These are phyloP conservation scores for Cygnus atratus DNA, from an alignment of 2,113 vertebrate species.

Conservation along the genomic window DNA sequence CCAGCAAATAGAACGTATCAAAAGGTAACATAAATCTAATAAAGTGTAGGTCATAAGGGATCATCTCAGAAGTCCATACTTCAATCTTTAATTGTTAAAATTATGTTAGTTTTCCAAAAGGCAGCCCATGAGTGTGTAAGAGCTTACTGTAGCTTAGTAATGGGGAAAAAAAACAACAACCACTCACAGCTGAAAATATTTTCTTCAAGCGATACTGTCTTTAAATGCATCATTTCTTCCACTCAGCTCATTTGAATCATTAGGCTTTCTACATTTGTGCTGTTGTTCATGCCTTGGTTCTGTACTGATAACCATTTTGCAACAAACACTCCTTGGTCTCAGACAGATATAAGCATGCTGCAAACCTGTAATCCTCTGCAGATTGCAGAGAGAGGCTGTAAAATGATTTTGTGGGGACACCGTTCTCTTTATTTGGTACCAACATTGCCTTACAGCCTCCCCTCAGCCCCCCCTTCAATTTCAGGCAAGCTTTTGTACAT, in stretches of 20 bases:
- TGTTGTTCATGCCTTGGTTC: constrained; percentile 52
- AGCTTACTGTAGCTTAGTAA: constrained; percentile 48
- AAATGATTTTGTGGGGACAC: constrained; percentile 62
- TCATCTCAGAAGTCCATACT: constrained; percentile 68
- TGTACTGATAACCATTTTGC: constrained; percentile 9
- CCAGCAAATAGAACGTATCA: constrained; percentile 74
- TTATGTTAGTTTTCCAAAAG: constrained; percentile 55
- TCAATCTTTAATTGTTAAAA: constrained; percentile 71
- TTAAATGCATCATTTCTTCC: constrained; percentile 6
- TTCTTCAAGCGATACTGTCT: constrained; percentile 40
- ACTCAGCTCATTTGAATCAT: constrained; percentile 29
- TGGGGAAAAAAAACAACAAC: background rate
- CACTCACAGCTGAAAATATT: background rate
- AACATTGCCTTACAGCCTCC: constrained; percentile 27
- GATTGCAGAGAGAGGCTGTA: constrained; percentile 59
- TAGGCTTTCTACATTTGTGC: background rate
- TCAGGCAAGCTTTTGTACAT: constrained; percentile 66
- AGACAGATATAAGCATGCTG: constrained; percentile 43
- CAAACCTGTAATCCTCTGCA: constrained; percentile 62
- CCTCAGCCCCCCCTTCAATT: constrained; percentile 5
- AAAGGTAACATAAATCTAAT: constrained; percentile 74
- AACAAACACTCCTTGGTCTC: constrained; percentile 39
- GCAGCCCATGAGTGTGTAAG: background rate
- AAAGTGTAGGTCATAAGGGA: constrained; percentile 70
- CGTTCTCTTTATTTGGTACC: constrained; percentile 27